Conservation (phyloP, 2,113 vertebrate species). For the Solenodon paradoxus region DNA sequence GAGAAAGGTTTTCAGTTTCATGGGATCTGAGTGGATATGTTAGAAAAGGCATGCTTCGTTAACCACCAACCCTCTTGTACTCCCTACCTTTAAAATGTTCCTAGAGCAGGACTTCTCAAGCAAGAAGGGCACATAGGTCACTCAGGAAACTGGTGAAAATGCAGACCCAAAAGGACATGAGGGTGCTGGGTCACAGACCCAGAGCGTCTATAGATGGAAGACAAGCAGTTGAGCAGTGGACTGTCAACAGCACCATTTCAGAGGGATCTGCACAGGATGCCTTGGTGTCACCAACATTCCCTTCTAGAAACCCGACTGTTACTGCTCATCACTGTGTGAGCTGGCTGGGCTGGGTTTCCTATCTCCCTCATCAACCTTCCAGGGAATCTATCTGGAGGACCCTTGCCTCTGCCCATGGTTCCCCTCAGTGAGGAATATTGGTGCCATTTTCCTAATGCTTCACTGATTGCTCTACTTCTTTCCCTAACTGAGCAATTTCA, state of each 20-base stretch:
- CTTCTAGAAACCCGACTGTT: background rate
- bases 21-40: background rate
- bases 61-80: too few species aligned
- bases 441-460: background rate
- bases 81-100: background rate
- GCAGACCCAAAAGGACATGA: background rate
- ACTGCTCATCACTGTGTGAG: rapidly evolving
- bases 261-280: background rate
- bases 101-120: background rate
- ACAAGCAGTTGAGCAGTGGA: too few species aligned
- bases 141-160: background rate
- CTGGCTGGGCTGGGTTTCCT: background rate
- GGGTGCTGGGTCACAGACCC: background rate
- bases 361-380: background rate
- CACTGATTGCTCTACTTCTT: background rate
- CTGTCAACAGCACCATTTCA: background rate
- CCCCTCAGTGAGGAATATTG: too few species aligned
- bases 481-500: background rate
- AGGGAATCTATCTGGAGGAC: too few species aligned
- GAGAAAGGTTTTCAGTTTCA: background rate
- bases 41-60: background rate
- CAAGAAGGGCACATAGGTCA: rapidly evolving
- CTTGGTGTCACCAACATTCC: background rate
- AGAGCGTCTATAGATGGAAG: background rate
- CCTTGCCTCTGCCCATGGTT: background rate